These are phyloP conservation scores for Gadus macrocephalus DNA, from an alignment of 2,113 vertebrate genomes.

Conservation along the genomic window DNA sequence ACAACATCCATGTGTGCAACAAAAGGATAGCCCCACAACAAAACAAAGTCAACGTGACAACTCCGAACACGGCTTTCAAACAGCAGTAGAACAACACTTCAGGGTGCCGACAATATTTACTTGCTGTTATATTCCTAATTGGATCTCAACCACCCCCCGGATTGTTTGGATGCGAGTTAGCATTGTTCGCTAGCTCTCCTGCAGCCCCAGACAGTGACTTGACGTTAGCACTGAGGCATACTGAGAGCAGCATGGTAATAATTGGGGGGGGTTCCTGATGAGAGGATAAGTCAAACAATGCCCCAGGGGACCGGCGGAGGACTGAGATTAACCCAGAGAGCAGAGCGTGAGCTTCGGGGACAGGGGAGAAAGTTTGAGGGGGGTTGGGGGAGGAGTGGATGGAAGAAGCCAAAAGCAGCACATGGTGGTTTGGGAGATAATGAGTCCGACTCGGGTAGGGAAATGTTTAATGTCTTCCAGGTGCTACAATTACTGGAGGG, in stretches of 20 bases:
- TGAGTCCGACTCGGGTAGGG: slow-evolving; percentile 23
- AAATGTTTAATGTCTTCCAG: slow-evolving; percentile 42
- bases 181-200: slow-evolving; percentile 8
- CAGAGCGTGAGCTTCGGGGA: background rate
- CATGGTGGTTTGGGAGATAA: slow-evolving; percentile 23
- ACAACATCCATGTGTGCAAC: too few species aligned
- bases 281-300: slow-evolving; percentile 36
- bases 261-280: slow-evolving; percentile 41
- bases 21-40: too few species aligned
- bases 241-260: slow-evolving; percentile 35
- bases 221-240: slow-evolving; percentile 20
- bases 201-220: slow-evolving; percentile 16
- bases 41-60: too few species aligned
- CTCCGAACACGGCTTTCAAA: background rate
- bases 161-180: slow-evolving; percentile 70
- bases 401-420: slow-evolving; percentile 2
- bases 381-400: background rate
- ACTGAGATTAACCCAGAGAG: slow-evolving; percentile 17
- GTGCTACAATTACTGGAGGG: slow-evolving; percentile 46
- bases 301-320: slow-evolving; percentile 18
- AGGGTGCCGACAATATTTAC: slow-evolving; percentile 80
- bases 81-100: slow-evolving; percentile 66
- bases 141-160: slow-evolving; percentile 71
- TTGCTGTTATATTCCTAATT: slow-evolving; percentile 80
- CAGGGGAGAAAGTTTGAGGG: slow-evolving; percentile 1